Evolutionary conservation across 1,140 invertebrate species (phyloP), one percentile per base, ranked within the genome.

Genomic region (Brachionus calyciflorus): DNA sequence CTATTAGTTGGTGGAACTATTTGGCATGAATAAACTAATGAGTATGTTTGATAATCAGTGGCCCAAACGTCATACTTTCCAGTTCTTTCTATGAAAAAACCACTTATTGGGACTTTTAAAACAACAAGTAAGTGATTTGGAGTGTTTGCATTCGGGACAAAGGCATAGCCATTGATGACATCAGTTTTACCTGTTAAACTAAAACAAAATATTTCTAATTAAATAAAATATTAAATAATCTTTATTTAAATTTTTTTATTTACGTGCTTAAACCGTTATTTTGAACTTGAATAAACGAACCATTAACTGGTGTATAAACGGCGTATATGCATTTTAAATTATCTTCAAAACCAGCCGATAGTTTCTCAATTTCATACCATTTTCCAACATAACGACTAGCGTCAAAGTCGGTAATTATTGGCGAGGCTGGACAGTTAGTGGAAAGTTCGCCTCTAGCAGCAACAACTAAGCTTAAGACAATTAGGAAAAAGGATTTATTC

Each of bases 11-110:
- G 33, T 40, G 44, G 44, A 40, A 49, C 33, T 40, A 49, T 37
- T 55, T 73, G 69, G 12, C 69, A 73, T 7, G 69, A 73, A 55
- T 73, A 73, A 24, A 73, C 69, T 14, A 73, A 55, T n/a, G 69
- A 49, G 30, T 73, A 73, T 17, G 21, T 73, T 2, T 51, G 33
- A 55, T 73, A 73, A 26, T 73, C 69, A 41, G 69, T 73, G 0
- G 44, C 44, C 69, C 69, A 73, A 9, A 73, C 46, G 6, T 73
- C 69, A 55, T 73, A 73, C 33, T 73, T 73, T 26, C 69, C 69
- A 33, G 33, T 55, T 49, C 33, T 49, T 40, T 73, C 46, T 19
- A 73, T 73, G 41, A 73, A 73, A 49, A 73, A 30, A 40, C 69
- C 69, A 49, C 19, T 30, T 10, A 73, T 51, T n/a, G 46, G 69